phyloP scores from a whole-genome alignment of 2,797 vertebrate species.

The Carapus acus region DNA sequence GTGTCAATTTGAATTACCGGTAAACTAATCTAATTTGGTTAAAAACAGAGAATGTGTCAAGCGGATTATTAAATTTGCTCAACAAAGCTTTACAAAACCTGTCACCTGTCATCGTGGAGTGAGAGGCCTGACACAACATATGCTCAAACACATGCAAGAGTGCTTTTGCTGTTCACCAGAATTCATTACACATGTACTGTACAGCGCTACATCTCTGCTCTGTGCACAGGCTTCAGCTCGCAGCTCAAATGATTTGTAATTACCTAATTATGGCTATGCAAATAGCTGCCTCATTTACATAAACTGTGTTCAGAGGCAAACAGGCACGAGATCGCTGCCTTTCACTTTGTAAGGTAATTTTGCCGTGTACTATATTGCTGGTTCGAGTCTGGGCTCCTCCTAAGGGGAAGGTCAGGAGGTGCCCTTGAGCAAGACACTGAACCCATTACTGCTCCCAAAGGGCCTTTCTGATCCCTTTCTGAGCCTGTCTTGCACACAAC shows the following conservation, averaged over 20 bases:
- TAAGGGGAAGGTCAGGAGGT: no score
- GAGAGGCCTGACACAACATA: conserved; percentile 65
- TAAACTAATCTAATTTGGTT: no score
- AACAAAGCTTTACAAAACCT: conserved; percentile 54
- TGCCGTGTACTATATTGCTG: no score
- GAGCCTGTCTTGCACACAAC: no score
- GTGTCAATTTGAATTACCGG: background rate
- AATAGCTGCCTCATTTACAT: conserved; percentile 82
- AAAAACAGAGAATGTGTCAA: background rate
- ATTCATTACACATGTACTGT: conserved; percentile 74
- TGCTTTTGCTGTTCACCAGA: conserved; percentile 51
- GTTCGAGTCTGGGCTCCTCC: no score
- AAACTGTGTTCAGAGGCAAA: conserved; percentile 69
- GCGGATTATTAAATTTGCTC: conserved; percentile 31
- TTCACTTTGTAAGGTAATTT: conserved; percentile 18
- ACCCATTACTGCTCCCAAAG: no score
- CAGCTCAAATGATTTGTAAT: conserved; percentile 86
- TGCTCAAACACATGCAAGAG: conserved; percentile 63
- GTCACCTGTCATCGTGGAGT: conserved; percentile 61
- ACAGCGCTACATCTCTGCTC: conserved; percentile 70
- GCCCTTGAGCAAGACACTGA: no score
- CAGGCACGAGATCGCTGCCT: conserved; percentile 47
- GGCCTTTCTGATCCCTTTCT: no score
- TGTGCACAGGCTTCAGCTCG: conserved; percentile 78
- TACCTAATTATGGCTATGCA: conserved; percentile 88